These are phyloP conservation scores for Aphaenogaster rudis DNA, from an alignment of 1,140 invertebrate species.

Conservation along the genomic window DNA sequence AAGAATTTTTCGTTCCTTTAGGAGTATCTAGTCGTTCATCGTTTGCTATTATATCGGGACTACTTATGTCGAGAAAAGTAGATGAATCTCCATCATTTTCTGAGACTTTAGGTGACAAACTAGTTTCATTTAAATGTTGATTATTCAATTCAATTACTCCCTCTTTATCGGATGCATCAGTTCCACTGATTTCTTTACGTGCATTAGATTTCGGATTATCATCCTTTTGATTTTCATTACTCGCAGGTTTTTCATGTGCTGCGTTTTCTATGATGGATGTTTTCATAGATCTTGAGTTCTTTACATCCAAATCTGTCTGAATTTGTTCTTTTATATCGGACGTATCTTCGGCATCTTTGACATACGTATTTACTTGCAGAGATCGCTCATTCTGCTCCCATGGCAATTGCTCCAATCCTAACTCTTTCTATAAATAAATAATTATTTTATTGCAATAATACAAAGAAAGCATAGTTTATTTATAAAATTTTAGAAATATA, in stretches of 20 bases:
- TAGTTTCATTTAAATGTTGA: conserved; percentile 29
- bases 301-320: conserved; percentile 3
- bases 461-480: conserved; percentile 62
- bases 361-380: conserved; percentile 35
- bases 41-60: conserved; percentile 33
- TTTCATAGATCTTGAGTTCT: background rate
- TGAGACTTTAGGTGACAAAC: background rate
- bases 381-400: conserved; percentile 81
- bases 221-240: background rate
- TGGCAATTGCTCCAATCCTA: conserved; percentile 85
- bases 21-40: conserved; percentile 22
- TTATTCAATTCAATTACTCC: conserved; percentile 2
- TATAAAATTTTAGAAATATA: conserved; percentile 74
- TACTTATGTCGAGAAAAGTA: conserved; percentile 46
- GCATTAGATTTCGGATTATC: background rate
- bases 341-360: conserved; percentile 15
- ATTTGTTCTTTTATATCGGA: background rate
- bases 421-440: conserved; percentile 85
- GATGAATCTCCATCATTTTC: conserved; percentile 6
- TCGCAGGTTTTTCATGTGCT: background rate
- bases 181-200: background rate
- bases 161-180: background rate
- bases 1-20: background rate
- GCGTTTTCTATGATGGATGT: conserved; percentile 12
- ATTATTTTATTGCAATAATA: background rate